Conservation (phyloP, 2,888 invertebrate genomes). For the Phlogophora meticulosa region DNA sequence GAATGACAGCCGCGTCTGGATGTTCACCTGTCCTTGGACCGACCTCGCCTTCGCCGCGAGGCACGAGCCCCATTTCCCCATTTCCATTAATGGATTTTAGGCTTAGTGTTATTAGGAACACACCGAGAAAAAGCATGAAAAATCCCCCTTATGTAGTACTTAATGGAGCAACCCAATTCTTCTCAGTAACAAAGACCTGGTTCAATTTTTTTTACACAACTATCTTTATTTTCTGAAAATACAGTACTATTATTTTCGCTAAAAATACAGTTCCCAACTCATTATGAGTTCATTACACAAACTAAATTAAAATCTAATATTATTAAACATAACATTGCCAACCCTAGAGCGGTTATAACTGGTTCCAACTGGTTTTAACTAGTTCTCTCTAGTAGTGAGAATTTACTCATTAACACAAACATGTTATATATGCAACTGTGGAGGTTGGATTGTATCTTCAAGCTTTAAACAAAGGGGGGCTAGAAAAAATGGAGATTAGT, state of each 20-base stretch:
- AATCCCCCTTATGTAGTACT: neutral
- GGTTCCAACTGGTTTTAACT: conserved; percentile 58
- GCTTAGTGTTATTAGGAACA: too few species aligned
- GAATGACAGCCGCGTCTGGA: too few species aligned
- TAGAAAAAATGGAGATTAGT: neutral
- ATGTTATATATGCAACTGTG: conserved; percentile 45
- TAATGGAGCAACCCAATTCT: neutral
- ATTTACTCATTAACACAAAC: conserved; percentile 57
- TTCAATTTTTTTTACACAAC: neutral
- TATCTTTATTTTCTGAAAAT: conserved; percentile 22
- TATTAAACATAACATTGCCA: conserved; percentile 26
- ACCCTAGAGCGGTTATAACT: conserved; percentile 51
- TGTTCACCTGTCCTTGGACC: too few species aligned
- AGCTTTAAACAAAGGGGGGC: conserved; percentile 1
- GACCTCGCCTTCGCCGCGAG: too few species aligned
- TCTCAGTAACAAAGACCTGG: neutral
- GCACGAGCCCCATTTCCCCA: too few species aligned
- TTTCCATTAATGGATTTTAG: too few species aligned
- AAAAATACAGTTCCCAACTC: conserved; percentile 11
- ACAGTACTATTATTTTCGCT: conserved; percentile 1
- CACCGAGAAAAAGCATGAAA: too few species aligned
- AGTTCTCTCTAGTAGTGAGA: conserved; percentile 51
- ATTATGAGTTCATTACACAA: conserved; percentile 3
- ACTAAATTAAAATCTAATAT: conserved; percentile 35
- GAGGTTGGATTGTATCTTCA: conserved; percentile 35